Evolutionary conservation across 2,797 vertebrate species (phyloP), one percentile per base, ranked within the genome.

Genomic region (Acanthurus lineatus): DNA sequence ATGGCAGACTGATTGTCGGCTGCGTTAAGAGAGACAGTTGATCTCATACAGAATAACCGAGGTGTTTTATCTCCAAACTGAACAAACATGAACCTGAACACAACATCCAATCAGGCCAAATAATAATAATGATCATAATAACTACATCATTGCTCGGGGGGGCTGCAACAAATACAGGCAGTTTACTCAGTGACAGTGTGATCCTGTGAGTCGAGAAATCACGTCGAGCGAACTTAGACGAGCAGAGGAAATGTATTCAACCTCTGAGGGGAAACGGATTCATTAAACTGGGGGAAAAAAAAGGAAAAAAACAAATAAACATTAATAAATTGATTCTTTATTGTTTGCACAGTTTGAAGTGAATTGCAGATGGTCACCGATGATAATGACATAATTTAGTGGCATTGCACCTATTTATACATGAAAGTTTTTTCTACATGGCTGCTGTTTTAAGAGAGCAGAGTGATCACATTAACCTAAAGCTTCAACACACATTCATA

Each of bases 1-100:
- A 63, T 40, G 25, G 48, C 63, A 1, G 49, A 53, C 47, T 58
- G 74, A 76, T 56, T 67, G 79, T 77, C 72, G 35, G 73, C 53
- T 35, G 35, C 35, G 2, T 0, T 40, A 35, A 14, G 44, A 0
- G 2, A 32, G 17, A 42, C 20, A n/a, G 72, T 75, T 75, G 61
- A 81, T 83, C 73, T 47, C 5, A 12, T 3, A 1, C 9, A 17
- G 48, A 57, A 25, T 35, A 48, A 63, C 38, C 0, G 65, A 38
- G 16, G 6, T 15, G 69, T 78, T 70, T 56, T n/a, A 63, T 48
- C 20, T 73, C 56, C 44, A 54, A 51, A 60, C 44, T 52, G 66
- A 14, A 52, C 12, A 47, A 47, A 68, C 45, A 19, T 32, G 28
- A 32, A 32, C 28, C 28, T 10, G 69, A 75, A 65, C 69, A 65